phyloP scores from a whole-genome alignment of 2,113 vertebrate genomes.

The Laticauda laticaudata region DNA sequence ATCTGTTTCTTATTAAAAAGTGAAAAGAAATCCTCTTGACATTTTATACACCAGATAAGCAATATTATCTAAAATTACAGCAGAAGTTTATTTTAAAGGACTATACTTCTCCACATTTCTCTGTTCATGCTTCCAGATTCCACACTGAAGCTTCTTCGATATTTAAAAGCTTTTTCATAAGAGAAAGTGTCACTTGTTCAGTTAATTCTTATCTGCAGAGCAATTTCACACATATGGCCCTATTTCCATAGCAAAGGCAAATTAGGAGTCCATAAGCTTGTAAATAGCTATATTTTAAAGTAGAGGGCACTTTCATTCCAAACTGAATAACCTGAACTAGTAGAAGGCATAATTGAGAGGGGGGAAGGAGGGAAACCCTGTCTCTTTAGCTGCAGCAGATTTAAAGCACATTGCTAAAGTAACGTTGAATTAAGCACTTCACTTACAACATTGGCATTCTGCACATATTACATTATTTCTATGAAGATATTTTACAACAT shows the following conservation, averaged over 20 bases:
- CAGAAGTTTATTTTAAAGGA: constrained; percentile 29
- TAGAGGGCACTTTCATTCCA: constrained; percentile 45
- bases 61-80: constrained; percentile 41
- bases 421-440: constrained; percentile 55
- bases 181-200: constrained; percentile 28
- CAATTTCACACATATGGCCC: constrained; percentile 33
- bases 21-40: constrained; percentile 45
- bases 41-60: constrained; percentile 54
- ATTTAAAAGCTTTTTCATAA: constrained; percentile 41
- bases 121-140: constrained; percentile 41
- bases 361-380: constrained; percentile 27
- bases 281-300: constrained; percentile 48
- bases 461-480: constrained; percentile 58
- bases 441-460: constrained; percentile 59
- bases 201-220: constrained; percentile 3
- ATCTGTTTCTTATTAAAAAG: constrained; percentile 55
- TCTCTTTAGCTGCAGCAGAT: constrained; percentile 51
- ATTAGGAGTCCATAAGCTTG: constrained; percentile 36
- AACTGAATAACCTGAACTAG: constrained; percentile 47
- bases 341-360: constrained; percentile 48
- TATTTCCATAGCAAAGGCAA: constrained; percentile 17
- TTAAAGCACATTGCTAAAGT: constrained; percentile 55
- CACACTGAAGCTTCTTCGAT: constrained; percentile 24
- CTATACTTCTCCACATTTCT: neutral
- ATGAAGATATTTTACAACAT: constrained; percentile 60